Percentiles rank a stretch among this genome's conserved stretches.
phyloP scores from a whole-genome alignment of 2,888 invertebrate species.

The Lysandra coridon region DNA sequence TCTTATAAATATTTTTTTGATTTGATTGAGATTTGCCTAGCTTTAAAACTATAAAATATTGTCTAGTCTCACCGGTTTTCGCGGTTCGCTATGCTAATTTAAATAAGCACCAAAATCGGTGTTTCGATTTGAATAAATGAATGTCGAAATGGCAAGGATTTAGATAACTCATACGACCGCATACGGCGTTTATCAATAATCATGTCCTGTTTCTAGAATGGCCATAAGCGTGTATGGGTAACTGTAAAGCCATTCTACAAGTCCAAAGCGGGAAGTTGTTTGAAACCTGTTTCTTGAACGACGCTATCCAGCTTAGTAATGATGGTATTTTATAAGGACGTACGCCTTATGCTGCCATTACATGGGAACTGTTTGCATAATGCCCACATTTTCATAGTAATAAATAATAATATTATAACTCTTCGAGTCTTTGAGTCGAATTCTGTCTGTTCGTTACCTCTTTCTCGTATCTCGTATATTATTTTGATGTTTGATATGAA shows the following conservation, averaged over 20 bases:
- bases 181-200: conserved; percentile 27
- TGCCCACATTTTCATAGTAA: not conserved
- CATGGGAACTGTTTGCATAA: not conserved
- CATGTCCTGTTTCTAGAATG: conserved; percentile 34
- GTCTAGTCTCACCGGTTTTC: not conserved
- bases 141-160: conserved; percentile 26
- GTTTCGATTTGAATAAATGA: conserved; percentile 31
- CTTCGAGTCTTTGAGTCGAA: no score
- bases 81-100: not conserved
- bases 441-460: not conserved
- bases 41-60: not conserved
- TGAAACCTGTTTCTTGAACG: conserved; percentile 69
- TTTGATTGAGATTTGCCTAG: not conserved
- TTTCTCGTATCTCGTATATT: no score
- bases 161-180: conserved; percentile 14
- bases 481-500: no score
- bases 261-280: conserved; percentile 67
- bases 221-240: conserved; percentile 49
- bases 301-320: conserved; percentile 60
- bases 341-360: conserved; percentile 38
- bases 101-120: not conserved
- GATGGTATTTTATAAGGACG: conserved; percentile 66
- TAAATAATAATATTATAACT: no score
- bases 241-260: conserved; percentile 72
- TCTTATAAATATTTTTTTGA: not conserved